phyloP scores from a whole-genome alignment of 2,113 vertebrate species.

The Pteruthius melanotis region DNA sequence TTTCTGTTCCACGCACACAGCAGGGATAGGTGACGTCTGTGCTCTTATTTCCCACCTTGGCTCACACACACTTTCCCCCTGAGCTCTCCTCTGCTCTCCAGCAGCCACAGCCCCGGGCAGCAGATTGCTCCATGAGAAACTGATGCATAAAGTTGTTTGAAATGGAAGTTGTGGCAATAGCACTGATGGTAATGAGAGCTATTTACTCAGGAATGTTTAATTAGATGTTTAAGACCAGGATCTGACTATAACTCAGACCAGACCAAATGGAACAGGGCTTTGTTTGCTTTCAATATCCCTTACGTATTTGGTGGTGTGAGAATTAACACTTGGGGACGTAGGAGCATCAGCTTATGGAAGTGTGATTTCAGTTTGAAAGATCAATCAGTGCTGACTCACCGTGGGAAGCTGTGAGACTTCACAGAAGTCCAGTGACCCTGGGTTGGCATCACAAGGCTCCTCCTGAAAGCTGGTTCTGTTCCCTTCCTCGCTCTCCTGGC shows the following conservation, averaged over 20 bases:
- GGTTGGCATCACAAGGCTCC: not conserved
- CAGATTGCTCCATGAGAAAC: not conserved
- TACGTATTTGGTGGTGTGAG: not conserved
- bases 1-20: not conserved
- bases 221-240: not conserved
- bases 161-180: conserved; percentile 2
- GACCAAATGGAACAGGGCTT: not conserved
- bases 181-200: not conserved
- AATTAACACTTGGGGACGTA: not conserved
- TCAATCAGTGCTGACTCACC: not conserved
- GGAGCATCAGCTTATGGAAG: not conserved
- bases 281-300: not conserved
- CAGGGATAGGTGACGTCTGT: not conserved
- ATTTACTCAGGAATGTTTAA: not conserved
- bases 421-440: not conserved
- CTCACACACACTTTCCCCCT: not conserved
- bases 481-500: not conserved
- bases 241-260: not conserved
- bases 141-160: not conserved
- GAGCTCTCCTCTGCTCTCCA: not conserved
- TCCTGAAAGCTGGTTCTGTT: not conserved
- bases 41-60: not conserved
- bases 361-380: not conserved
- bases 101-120: not conserved
- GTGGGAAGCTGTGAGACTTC: not conserved